These are phyloP conservation scores for Porites cylindrica DNA, from an alignment of 92 coral and sea anemone genomes.

Conservation along the genomic window DNA sequence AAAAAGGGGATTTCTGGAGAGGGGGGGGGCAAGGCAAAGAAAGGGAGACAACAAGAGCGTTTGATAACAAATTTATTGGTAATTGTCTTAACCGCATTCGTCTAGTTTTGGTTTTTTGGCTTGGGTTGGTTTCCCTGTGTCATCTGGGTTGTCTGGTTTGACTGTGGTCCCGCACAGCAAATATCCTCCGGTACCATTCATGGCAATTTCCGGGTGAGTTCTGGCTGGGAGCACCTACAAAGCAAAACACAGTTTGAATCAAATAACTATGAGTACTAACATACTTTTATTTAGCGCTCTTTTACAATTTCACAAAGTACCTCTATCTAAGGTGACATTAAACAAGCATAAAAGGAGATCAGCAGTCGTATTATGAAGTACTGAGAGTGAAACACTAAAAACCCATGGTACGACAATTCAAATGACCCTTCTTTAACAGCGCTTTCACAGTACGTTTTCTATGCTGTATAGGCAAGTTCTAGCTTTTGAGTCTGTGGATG, in stretches of 20 bases:
- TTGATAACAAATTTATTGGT: background rate
- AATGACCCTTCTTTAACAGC: too few species aligned
- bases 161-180: constrained; percentile 94
- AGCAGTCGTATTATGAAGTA: too few species aligned
- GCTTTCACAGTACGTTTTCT: too few species aligned
- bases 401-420: too few species aligned
- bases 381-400: too few species aligned
- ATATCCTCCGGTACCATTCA: constrained; percentile 94
- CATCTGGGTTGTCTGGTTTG: constrained; percentile 56
- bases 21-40: background rate
- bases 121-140: constrained; percentile 19
- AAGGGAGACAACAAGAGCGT: background rate
- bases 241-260: background rate
- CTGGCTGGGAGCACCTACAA: constrained; percentile 88
- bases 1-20: too few species aligned
- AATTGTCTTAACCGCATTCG: constrained; percentile 25
- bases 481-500: too few species aligned
- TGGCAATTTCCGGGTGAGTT: constrained; percentile 87
- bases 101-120: constrained; percentile 49
- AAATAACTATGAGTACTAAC: background rate
- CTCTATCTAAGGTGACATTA: too few species aligned
- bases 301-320: too few species aligned
- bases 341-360: too few species aligned
- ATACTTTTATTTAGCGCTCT: too few species aligned
- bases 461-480: too few species aligned